Evolutionary conservation across 2,113 vertebrate genomes (phyloP), one percentile per base, ranked within the genome.

Genomic region (Phycodurus eques): DNA sequence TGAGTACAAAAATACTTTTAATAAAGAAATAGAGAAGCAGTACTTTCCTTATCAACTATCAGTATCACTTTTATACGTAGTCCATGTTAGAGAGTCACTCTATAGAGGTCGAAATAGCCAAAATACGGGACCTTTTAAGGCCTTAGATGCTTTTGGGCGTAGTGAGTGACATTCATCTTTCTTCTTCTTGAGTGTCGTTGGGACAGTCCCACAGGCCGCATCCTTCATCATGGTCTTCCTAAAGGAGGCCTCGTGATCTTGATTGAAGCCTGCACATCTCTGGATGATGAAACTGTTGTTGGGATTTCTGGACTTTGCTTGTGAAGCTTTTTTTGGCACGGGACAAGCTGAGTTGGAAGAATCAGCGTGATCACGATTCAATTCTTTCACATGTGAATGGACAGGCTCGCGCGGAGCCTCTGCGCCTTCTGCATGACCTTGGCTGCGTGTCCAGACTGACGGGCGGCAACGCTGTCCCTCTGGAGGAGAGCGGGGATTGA

Each of bases 401-500:
- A 78, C 12, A 27, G 33, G 72, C 71, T 66, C 79, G 79, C 87
- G 46, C 14, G 74, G 76, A 80, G 43, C 70, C 84, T 71, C 39
- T 19, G 79, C 83, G 79, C 46, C 78, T 84, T 80, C 70, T 76
- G 79, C 81, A 77, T 56, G 67, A 79, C 57, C 78, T 74, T 83
- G 81, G 85, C 83, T 76, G 22, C 54, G 17, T 64, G 80, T 90
- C 74, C 82, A 89, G 85, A 87, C 83, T 73, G 85, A 85, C 78
- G 85, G 83, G 83, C 85, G 56, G 88, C 87, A 85, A 80, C 74
- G 20, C 67, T 42, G 4, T 73, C 78, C 59, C 78, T 56, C 71
- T 64, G 75, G 82, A 84, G 42, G 80, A 22, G 47, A 22, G 74
- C 39, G 72, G 27, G 43, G 61, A 71, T 82, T 76, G 74, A 89